A percentile compares a stretch with the other conserved stretches of the same genome.
Conservation (phyloP, 2,113 vertebrate genomes). For the Rhynchomys soricoides region DNA sequence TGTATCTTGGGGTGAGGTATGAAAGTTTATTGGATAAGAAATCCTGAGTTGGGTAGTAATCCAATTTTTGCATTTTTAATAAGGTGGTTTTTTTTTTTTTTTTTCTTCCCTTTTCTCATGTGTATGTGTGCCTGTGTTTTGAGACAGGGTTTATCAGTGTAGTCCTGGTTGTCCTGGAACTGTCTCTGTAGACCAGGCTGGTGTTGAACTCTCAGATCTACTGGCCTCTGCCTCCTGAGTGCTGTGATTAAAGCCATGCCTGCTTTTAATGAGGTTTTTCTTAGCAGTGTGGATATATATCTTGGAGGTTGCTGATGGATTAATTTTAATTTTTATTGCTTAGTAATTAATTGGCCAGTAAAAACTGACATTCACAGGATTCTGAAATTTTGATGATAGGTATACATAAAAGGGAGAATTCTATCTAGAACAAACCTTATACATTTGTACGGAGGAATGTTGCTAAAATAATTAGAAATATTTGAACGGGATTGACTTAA, state of each 20-base stretch:
- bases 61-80: neutral
- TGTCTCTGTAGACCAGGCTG: neutral
- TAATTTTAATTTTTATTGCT: neutral
- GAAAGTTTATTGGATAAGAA: slow-evolving; percentile 41
- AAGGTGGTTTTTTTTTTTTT: too few species aligned
- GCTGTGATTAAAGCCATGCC: too few species aligned
- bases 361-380: slow-evolving; percentile 5
- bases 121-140: too few species aligned
- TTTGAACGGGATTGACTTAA: slow-evolving; percentile 20
- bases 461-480: slow-evolving; percentile 43
- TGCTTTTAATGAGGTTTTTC: neutral
- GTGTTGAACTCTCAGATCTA: neutral
- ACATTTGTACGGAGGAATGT: neutral
- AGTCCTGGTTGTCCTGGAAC: too few species aligned
- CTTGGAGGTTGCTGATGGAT: slow-evolving; percentile 14
- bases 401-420: neutral
- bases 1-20: neutral
- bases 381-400: slow-evolving; percentile 4
- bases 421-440: neutral
- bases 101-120: too few species aligned
- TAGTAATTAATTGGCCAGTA: slow-evolving; percentile 35
- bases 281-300: neutral
- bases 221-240: neutral
- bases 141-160: neutral
- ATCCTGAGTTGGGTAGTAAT: neutral